Evolutionary conservation across 1,140 invertebrate genomes (phyloP).

Genomic region (Lordiphosa collinella): DNA sequence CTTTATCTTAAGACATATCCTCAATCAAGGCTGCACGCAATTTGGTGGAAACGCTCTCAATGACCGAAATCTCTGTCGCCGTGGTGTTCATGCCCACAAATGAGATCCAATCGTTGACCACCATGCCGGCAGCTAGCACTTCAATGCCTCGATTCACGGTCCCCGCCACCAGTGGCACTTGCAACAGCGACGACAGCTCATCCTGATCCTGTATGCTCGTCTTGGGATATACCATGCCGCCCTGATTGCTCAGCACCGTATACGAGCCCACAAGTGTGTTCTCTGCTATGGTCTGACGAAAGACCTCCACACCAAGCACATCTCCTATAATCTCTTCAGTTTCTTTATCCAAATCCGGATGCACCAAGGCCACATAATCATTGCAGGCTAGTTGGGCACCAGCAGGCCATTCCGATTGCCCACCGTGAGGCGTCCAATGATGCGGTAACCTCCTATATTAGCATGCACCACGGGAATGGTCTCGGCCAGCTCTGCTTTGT

Average conservation of each 20-base stretch:
- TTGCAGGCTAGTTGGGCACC: conserved; percentile 88
- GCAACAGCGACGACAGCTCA: conserved; percentile 97
- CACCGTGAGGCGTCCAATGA: conserved; percentile 92
- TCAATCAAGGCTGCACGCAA: conserved; percentile 92
- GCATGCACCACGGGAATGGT: conserved; percentile 97
- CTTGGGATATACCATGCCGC: conserved; percentile 97
- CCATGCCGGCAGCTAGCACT: conserved; percentile 95
- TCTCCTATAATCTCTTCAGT: conserved; percentile 90
- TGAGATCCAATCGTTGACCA: conserved; percentile 98
- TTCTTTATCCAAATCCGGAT: conserved; percentile 95
- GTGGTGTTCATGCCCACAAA: conserved; percentile 99
- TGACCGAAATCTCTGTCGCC: conserved; percentile 97
- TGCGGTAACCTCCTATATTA: conserved; percentile 95
- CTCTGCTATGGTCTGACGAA: conserved; percentile 95
- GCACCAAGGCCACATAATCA: conserved; percentile 98
- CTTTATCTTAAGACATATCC: conserved; percentile 78
- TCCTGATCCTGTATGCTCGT: conserved; percentile 96
- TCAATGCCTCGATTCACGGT: conserved; percentile 98
- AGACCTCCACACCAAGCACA: conserved; percentile 97
- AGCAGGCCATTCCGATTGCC: conserved; percentile 74
- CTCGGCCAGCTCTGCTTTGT: conserved; percentile 96
- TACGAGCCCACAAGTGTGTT: conserved; percentile 98
- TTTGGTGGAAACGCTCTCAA: conserved; percentile 95
- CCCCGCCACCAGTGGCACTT: conserved; percentile 94
- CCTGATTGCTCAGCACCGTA: conserved; percentile 96